Evolutionary conservation across 2,888 invertebrate species (phyloP), one percentile per base, ranked within the genome.

Genomic region (Cremastinae sp.): DNA sequence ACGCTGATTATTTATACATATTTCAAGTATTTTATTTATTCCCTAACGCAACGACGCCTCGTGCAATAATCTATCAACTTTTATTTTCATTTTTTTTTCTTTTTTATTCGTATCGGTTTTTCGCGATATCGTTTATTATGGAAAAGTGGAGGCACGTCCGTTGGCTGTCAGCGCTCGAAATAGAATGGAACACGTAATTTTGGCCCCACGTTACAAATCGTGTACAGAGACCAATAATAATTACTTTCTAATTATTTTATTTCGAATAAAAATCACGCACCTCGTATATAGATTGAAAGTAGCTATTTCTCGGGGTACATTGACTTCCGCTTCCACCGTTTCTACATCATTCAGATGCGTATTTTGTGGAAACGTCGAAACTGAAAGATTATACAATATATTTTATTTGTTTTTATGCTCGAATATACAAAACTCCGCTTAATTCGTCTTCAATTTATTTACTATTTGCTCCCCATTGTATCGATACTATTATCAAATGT

Each of bases 91-190:
- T 38, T 65, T 41, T 58, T 41, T 18, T 20, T 41, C 18, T 47
- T 53, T n/a, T 28, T 22, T 22, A 28, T 28, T 10, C 9, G 22
- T 62, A 34, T 10, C 36, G 16, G 47, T 68, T 62, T 56, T 61
- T 53, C 68, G n/a, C 47, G 69, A 68, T 77, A 77, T 77, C 78
- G 34, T 64, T 77, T 53, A 79, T 71, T 78, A 58, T 75, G 69
- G 34, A 75, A 83, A 79, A 61, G n/a, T n/a, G 80, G 80, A 81
- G 82, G 79, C 79, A 64, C 79, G 81, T 74, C 72, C 76, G 71
- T 81, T 75, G 78, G 83, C 80, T 68, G 86, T 86, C 86, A 86
- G 86, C 84, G 85, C 87, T 87, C 82, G 82, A 85, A 87, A 87
- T 87, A 87, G 86, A 86, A 84, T 81, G 41, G 34, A 22, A 36